A percentile compares a stretch with the other conserved stretches of the same genome.
These are phyloP conservation scores for Carassius auratus DNA, from an alignment of 2,113 vertebrate species.

Conservation along the genomic window DNA sequence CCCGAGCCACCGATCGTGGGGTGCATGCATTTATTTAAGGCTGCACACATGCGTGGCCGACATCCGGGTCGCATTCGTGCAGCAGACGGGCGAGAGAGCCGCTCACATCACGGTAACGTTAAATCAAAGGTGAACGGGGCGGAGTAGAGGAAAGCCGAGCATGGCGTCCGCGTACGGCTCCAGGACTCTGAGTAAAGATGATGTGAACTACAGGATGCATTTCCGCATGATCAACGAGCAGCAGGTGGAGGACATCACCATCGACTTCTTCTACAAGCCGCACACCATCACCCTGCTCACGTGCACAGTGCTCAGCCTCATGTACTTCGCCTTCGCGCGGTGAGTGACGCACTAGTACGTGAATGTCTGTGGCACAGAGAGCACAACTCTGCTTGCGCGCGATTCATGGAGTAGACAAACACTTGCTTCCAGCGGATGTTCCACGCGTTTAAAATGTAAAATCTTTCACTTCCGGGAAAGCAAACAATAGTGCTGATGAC, in stretches of 20 bases:
- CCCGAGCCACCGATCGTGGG: neutral
- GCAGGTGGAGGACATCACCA: constrained; percentile 98
- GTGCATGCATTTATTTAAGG: neutral
- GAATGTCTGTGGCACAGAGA: neutral
- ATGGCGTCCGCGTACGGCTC: constrained; percentile 87
- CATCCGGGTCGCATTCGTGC: neutral
- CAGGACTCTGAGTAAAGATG: constrained; percentile 91
- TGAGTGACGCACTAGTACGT: constrained; percentile 60
- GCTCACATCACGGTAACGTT: neutral
- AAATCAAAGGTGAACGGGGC: constrained; percentile 1
- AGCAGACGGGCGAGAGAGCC: neutral
- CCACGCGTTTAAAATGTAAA: too few species aligned
- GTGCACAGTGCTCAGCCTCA: constrained; percentile 91
- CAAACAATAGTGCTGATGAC: neutral
- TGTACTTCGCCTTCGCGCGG: constrained; percentile 97
- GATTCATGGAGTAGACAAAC: neutral
- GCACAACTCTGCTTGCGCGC: too few species aligned
- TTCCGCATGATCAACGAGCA: constrained; percentile 99
- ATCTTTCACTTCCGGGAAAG: neutral
- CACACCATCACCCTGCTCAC: constrained; percentile 95
- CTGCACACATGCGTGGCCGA: neutral
- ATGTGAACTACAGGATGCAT: constrained; percentile 94
- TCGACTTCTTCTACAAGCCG: constrained; percentile 96
- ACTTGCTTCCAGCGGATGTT: too few species aligned
- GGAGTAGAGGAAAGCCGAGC: constrained; percentile 35